Percentiles rank a stretch among this genome's conserved stretches.
Evolutionary conservation across 2,888 invertebrate genomes (phyloP).

Genomic region (Eupithecia vulgata): DNA sequence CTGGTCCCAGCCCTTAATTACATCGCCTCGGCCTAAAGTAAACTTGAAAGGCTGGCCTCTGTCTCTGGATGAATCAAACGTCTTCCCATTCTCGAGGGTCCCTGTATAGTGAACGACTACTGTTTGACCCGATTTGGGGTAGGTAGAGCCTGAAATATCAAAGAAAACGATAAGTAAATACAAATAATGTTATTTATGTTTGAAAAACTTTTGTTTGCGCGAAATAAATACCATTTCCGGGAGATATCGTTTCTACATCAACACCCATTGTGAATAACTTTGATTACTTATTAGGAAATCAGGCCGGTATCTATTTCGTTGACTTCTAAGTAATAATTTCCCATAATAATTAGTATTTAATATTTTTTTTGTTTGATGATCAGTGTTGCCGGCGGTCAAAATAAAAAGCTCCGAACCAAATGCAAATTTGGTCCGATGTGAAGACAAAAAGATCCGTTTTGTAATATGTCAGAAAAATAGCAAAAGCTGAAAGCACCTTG

Average conservation of each 20-base stretch:
- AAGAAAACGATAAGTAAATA: conserved; percentile 36
- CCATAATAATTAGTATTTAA: too few relatives aligned
- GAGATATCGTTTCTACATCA: conserved; percentile 72
- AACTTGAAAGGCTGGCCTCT: conserved; percentile 97
- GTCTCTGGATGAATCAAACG: conserved; percentile 98
- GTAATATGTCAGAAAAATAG: too few relatives aligned
- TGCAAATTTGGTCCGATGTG: neutral
- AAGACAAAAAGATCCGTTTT: neutral
- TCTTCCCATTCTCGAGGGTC: conserved; percentile 93
- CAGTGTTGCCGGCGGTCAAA: too few relatives aligned
- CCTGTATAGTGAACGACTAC: conserved; percentile 99
- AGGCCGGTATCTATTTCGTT: too few relatives aligned
- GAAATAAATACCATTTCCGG: conserved; percentile 67
- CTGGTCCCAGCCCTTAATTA: conserved; percentile 99
- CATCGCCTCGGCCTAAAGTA: conserved; percentile 96
- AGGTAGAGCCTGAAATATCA: conserved; percentile 89
- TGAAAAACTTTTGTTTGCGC: neutral
- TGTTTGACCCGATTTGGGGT: conserved; percentile 96
- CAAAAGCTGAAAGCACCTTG: too few relatives aligned
- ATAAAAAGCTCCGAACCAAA: too few relatives aligned
- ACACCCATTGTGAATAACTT: conserved; percentile 68
- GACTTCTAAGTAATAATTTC: too few relatives aligned
- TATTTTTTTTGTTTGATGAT: too few relatives aligned
- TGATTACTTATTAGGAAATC: too few relatives aligned
- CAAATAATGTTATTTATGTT: conserved; percentile 1